A percentile compares a stretch with the other conserved stretches of the same genome.
These are phyloP conservation scores for Eulemur rubriventer DNA, from an alignment of 2,797 vertebrate genomes.

Conservation along the genomic window DNA sequence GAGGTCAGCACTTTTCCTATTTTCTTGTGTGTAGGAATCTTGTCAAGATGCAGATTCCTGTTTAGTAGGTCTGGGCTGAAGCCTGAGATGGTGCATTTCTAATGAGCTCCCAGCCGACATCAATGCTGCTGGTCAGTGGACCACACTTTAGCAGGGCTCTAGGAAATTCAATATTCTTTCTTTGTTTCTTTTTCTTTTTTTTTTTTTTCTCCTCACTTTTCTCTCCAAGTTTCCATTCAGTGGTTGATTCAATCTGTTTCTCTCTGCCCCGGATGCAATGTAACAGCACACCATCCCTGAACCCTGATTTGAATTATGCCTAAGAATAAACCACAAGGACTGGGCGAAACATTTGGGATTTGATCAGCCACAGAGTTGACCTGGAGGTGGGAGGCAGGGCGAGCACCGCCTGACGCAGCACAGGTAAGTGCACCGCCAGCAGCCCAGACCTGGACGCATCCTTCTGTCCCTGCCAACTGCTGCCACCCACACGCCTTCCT, in stretches of 20 bases:
- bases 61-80: background rate
- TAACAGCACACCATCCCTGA: background rate
- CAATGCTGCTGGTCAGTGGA: background rate
- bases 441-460: background rate
- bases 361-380: background rate
- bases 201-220: background rate
- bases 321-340: background rate
- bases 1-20: background rate
- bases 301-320: background rate
- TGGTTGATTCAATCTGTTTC: background rate
- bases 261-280: background rate
- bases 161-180: background rate
- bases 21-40: background rate
- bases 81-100: background rate
- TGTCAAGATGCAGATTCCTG: background rate
- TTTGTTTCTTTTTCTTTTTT: background rate
- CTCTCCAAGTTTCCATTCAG: background rate
- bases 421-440: background rate
- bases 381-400: background rate
- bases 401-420: background rate
- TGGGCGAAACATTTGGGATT: background rate
- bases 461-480: background rate
- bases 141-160: background rate
- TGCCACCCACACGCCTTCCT: background rate
- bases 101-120: background rate